Conservation (phyloP, 2,888 invertebrate species). For the Nomada fucata region DNA sequence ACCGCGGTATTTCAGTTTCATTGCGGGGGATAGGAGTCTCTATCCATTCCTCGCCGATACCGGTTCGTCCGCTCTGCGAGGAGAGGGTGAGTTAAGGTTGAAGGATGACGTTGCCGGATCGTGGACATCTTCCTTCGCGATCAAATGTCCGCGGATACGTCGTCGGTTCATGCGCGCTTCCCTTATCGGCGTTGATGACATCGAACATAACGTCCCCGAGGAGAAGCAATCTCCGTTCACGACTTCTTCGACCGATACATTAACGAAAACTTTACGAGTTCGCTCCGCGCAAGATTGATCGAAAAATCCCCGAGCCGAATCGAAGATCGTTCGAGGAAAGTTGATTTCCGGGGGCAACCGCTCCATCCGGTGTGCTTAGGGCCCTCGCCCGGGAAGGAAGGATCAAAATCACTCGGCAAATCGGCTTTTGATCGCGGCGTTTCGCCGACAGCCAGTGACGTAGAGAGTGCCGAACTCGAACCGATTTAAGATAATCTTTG, state of each 20-base stretch:
- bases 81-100: constrained; percentile 22
- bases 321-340: not conserved
- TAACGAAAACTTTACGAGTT: constrained; percentile 17
- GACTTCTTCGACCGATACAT: constrained; percentile 20
- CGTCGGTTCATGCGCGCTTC: not conserved
- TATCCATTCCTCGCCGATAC: constrained; percentile 32
- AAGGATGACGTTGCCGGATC: constrained; percentile 20
- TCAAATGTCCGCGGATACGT: constrained; percentile 20
- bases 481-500: constrained; percentile 61
- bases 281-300: constrained; percentile 9
- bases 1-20: constrained; percentile 28
- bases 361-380: constrained; percentile 7
- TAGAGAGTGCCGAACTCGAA: constrained; percentile 47
- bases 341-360: constrained; percentile 22
- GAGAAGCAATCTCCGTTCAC: constrained; percentile 14
- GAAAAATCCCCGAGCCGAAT: constrained; percentile 19
- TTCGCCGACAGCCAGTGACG: constrained; percentile 63
- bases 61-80: not conserved
- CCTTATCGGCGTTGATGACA: constrained; percentile 18
- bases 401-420: constrained; percentile 31
- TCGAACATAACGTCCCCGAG: not conserved
- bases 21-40: constrained; percentile 36
- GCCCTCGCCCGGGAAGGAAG: not conserved
- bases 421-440: constrained; percentile 51
- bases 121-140: constrained; percentile 29